Base-by-base conservation (phyloP, 1,140 invertebrate genomes). In the Amyelois transitella region DNA sequence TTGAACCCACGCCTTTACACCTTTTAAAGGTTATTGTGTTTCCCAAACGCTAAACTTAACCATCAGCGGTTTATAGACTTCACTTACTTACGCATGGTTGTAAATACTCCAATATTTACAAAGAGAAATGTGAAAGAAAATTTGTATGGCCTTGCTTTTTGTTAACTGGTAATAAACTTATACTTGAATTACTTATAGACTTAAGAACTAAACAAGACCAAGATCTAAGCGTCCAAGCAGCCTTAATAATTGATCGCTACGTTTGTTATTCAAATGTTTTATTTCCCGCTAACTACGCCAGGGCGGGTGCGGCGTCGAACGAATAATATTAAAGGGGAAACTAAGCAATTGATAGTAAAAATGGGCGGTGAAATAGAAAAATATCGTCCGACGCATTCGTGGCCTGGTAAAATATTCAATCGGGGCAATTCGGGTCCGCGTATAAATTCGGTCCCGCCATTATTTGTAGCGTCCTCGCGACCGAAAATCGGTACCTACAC, bases 21-120 rank as follows among this genome's bases (percentile, higher is more conserved):
- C 72, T 83, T 83, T 85, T 82, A 85, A 83, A 82, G 79, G 75
- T 86, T 85, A 86, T 88, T 88, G 81, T 87, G 74, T 86, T 83
- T 69, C 65, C 74, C 52, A 85, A 87, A 81, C 70, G 71, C 62
- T 71, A 68, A 74, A 73, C 63, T 74, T 61, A 59, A 64, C 59
- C 60, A 51, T 68, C 61, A 69, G 53, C 60, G 53, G 12, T 48
- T 48, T 48, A 48, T 48, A 48, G 20, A 51, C 58, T 62, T 57
- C 62, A 54, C 49, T 52, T 48, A 55, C 24, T 60, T 22, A 55
- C 47, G 28, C 53, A 51, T 51, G n/a, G n/a, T 14, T 14, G 12
- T 14, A 14, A 38, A n/a, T 38, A 38, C 32, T 14, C 32, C 12
- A 14, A 38, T 38, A 12, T 38, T 1, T 38, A 38, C 7, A 2